Evolutionary conservation across 1,140 invertebrate genomes (phyloP), one percentile per base, ranked within the genome.

Genomic region (Drosophila cardini): DNA sequence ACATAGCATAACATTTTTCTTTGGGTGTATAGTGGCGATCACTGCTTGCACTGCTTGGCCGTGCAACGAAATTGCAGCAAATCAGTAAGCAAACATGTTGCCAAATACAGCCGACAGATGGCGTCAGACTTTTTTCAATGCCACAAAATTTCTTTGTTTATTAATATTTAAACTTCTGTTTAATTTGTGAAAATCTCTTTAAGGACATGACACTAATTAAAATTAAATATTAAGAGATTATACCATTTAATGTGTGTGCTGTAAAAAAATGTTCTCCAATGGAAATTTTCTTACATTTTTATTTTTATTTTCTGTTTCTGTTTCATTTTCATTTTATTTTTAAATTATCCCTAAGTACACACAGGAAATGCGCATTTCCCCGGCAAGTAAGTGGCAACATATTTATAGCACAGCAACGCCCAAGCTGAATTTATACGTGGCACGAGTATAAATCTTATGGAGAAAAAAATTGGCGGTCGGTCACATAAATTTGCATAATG

Each of bases 401-500:
- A 57, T 55, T 69, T 62, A 74, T 65, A 18, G 48, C 21, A 56
- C 34, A 7, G 15, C n/a, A 52, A 72, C 30, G 56, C 60, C 69
- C 55, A 16, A 61, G 53, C 64, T 53, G 43, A 71, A 79, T 87
- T 86, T 87, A 87, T 83, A 74, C 76, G 58, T 0, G 5, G 21
- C 21, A 26, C 21, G 48, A 61, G 65, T 70, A 86, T 86, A 86
- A 86, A 79, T 86, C 83, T 77, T 60, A 48, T 63, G 65, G 15
- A 69, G n/a, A 63, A 69, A 62, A 69, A 26, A 71, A 52, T 61
- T 50, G 61, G 34, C 15, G 72, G 61, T 71, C 69, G 65, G 68
- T 67, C 71, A 64, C 83, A 87, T 86, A 89, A 87, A 86, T 86
- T 86, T 86, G 68, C 83, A 87, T 86, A 83, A 86, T 86, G 79